A percentile compares a stretch with the other conserved stretches of the same genome.
Conservation (phyloP, 2,888 invertebrate species). For the Acronicta aceris region DNA sequence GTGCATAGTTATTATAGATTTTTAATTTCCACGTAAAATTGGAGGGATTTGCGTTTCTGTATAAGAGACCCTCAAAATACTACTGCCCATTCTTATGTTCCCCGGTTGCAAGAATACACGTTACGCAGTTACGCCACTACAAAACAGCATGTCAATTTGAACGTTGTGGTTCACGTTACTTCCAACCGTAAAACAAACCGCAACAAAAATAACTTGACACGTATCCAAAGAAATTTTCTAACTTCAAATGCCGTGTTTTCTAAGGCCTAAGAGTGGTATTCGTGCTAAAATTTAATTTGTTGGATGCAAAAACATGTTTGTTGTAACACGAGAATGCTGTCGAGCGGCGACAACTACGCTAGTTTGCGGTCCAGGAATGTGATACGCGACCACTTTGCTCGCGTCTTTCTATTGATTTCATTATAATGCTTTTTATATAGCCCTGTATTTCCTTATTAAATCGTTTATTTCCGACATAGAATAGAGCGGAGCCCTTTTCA, state of each 20-base stretch:
- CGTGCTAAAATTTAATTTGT: conserved; percentile 53
- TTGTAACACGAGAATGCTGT: conserved; percentile 73
- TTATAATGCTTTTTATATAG: conserved; percentile 37
- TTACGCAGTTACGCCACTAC: conserved; percentile 48
- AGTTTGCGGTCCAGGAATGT: conserved; percentile 73
- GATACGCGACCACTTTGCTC: conserved; percentile 65
- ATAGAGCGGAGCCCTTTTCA: conserved; percentile 8
- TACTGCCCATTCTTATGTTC: conserved; percentile 19
- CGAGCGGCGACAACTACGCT: conserved; percentile 67
- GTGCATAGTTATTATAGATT: neutral
- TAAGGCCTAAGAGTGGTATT: conserved; percentile 61
- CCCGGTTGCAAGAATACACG: conserved; percentile 39
- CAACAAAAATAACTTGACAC: conserved; percentile 51
- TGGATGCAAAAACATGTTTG: conserved; percentile 60
- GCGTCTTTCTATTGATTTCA: conserved; percentile 66
- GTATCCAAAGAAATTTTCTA: conserved; percentile 33
- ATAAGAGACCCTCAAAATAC: conserved; percentile 6
- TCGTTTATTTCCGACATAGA: conserved; percentile 14
- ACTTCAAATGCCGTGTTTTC: conserved; percentile 51
- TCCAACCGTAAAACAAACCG: conserved; percentile 64
- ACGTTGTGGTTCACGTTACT: conserved; percentile 64
- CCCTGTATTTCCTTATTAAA: conserved; percentile 24
- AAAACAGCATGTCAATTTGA: conserved; percentile 58
- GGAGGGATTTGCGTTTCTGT: neutral
- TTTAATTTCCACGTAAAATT: too few relatives aligned